Base-by-base conservation (phyloP, 2,888 invertebrate species). In the Abscondita cerata region DNA sequence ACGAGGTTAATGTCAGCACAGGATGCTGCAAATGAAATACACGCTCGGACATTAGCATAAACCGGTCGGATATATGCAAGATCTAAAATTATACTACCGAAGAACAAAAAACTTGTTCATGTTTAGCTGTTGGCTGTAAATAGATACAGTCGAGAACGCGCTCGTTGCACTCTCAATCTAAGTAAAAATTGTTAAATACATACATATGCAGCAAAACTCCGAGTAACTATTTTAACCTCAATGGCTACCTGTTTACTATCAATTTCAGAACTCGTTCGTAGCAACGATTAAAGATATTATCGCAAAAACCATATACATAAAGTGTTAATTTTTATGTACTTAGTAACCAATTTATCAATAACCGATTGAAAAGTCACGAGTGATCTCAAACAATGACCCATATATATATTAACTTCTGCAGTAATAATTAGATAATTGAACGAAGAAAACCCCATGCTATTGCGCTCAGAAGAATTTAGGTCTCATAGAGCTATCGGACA, bases 91-190 rank as follows among this genome's bases (percentile, higher is more conserved):
- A 77, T 76, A 75, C 76, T 70, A 68, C 71, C 66, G 69, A 73
- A 75, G 75, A 75, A 75, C 73, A 75, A 75, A 77, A n/a, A 77
- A 76, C 75, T 76, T 75, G 76, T 75, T 74, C 75, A 72, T 70
- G 75, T 76, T 76, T 71, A 70, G 72, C 74, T 70, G 70, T 71
- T 72, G 73, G 73, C 74, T 74, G 74, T 75, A 76, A 76, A 76
- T 76, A 76, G 76, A 75, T 70, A 60, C 67, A 59, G 55, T 59
- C 56, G 61, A 55, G 55, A 59, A 64, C 48, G 53, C 59, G 38
- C 56, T 56, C 59, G 56, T 36, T 64, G 59, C 63, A 59, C 63
- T 53, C 53, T 36, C 51, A 52, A 53, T 52, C 47, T 44, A 47
- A 31, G 44, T 34, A 62, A 62, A 62, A 58, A 53, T 58, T 52